phyloP scores from a whole-genome alignment of 2,113 vertebrate genomes.

The human (Homo sapiens) region GRCh38 chr4:126084501-126085000 shows the following conservation, averaged over 20 bases:
- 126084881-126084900: not conserved
- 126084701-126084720: not conserved
- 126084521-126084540: not conserved
- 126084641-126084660: not conserved
- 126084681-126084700: not conserved
- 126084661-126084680: not conserved
- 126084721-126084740: not conserved
- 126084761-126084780: not conserved
- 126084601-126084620: not conserved
- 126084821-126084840: constrained; percentile 18
- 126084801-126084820: not conserved
- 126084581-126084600: not conserved
- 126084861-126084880: not conserved
- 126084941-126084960: not conserved
- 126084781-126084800: not conserved
- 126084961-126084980: not conserved
- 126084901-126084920: not conserved
- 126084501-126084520: not conserved
- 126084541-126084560: not conserved
- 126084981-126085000: not conserved
- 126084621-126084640: not conserved
- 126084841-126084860: not conserved
- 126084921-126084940: not conserved
- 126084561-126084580: not conserved
- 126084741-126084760: not conserved